Conservation (phyloP, 2,797 vertebrate genomes). For the Pteropus rufus region DNA sequence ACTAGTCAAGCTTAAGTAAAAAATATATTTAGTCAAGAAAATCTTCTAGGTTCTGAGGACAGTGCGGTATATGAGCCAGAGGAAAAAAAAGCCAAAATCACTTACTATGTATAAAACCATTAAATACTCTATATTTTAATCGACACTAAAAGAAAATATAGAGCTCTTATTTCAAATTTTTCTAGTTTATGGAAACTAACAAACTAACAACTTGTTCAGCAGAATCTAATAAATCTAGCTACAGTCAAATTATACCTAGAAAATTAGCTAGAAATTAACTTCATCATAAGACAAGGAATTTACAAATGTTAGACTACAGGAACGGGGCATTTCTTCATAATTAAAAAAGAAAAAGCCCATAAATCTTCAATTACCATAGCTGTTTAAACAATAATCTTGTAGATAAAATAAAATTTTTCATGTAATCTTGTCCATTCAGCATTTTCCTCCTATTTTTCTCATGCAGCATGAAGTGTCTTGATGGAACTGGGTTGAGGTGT, state of each 20-base stretch:
- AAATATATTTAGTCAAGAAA: conserved; percentile 39
- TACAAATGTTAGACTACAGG: background rate
- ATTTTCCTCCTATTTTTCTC: background rate
- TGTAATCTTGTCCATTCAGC: background rate
- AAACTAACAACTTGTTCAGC: background rate
- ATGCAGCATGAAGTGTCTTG: background rate
- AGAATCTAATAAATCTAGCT: conserved; percentile 48
- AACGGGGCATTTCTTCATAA: background rate
- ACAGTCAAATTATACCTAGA: background rate
- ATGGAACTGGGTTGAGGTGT: background rate
- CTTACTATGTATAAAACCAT: conserved; percentile 32
- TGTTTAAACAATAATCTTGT: background rate
- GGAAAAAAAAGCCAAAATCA: background rate
- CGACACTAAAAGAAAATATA: background rate
- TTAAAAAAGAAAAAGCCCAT: background rate
- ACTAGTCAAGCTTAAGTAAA: conserved; percentile 45
- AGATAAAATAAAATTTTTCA: background rate
- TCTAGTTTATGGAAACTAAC: conserved; percentile 18
- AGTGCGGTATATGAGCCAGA: background rate
- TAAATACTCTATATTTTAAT: background rate
- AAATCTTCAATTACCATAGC: background rate
- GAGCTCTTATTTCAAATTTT: conserved; percentile 22
- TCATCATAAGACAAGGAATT: background rate
- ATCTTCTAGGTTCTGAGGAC: conserved; percentile 24
- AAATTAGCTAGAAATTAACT: conserved; percentile 15